Evolutionary conservation across 35 echinoderm and acorn worm species (phyloP).

Genomic region (Amphiura filiformis): DNA sequence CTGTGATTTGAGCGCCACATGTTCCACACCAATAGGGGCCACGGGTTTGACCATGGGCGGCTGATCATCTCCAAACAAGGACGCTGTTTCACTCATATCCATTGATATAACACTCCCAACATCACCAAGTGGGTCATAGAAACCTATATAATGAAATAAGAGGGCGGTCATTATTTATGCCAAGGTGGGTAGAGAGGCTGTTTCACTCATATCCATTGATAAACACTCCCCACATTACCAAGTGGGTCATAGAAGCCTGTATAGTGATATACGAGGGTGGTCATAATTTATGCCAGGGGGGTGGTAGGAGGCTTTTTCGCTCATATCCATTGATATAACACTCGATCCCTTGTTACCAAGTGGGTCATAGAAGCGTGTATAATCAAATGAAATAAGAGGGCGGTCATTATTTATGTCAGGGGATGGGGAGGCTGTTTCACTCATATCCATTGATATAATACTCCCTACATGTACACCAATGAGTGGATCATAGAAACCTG

Average conservation of each 20-base stretch:
- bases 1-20: constrained; percentile 17
- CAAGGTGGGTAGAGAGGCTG: too few species aligned
- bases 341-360: too few species aligned
- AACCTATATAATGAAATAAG: not conserved
- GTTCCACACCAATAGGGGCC: constrained; percentile 1
- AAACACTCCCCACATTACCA: not conserved
- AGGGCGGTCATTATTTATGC: too few species aligned
- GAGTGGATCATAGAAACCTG: not conserved
- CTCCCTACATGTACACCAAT: not conserved
- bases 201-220: not conserved
- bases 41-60: not conserved
- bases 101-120: not conserved
- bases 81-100: not conserved
- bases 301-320: too few species aligned
- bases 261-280: too few species aligned
- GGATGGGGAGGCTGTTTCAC: not conserved
- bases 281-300: too few species aligned
- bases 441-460: not conserved
- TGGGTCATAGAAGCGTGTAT: too few species aligned
- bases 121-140: not conserved
- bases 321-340: too few species aligned
- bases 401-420: too few species aligned
- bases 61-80: not conserved
- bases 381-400: too few species aligned
- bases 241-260: not conserved